phyloP scores from a whole-genome alignment of 2,888 invertebrate species.

The Tuta absoluta region DNA sequence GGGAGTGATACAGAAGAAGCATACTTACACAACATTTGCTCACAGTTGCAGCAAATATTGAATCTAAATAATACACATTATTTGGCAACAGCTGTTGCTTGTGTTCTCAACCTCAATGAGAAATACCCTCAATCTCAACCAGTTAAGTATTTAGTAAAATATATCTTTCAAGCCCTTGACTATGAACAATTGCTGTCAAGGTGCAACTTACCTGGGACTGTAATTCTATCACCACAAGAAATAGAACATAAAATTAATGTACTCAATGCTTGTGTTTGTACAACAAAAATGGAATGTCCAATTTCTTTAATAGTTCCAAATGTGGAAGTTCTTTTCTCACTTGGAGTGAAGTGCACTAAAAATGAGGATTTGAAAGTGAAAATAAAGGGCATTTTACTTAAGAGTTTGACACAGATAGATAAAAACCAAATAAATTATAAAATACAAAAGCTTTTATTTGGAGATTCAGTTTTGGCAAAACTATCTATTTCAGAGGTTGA shows the following conservation, averaged over 20 bases:
- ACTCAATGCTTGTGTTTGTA: constrained; percentile 60
- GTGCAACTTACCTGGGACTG: constrained; percentile 58
- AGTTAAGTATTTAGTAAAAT: constrained; percentile 52
- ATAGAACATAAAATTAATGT: constrained; percentile 61
- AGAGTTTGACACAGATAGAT: constrained; percentile 53
- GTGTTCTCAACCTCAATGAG: constrained; percentile 77
- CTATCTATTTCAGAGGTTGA: constrained; percentile 60
- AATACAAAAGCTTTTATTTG: constrained; percentile 56
- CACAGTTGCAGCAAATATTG: constrained; percentile 77
- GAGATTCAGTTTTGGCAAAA: constrained; percentile 37
- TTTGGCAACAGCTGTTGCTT: constrained; percentile 77
- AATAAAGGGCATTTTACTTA: constrained; percentile 61
- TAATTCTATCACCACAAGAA: constrained; percentile 63
- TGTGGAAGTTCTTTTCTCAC: constrained; percentile 66
- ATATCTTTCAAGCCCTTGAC: constrained; percentile 56
- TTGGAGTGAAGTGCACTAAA: constrained; percentile 62
- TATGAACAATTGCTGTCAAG: constrained; percentile 45
- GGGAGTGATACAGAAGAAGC: constrained; percentile 65
- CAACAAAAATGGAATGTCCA: constrained; percentile 58
- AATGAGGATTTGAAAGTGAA: constrained; percentile 56
- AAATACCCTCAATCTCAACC: constrained; percentile 67
- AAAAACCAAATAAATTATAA: constrained; percentile 39
- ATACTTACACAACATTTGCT: constrained; percentile 79
- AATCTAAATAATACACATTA: constrained; percentile 66
- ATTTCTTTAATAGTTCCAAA: constrained; percentile 59